Conservation (phyloP, 2,797 vertebrate genomes). For the Oceanodroma leucorhoa region DNA sequence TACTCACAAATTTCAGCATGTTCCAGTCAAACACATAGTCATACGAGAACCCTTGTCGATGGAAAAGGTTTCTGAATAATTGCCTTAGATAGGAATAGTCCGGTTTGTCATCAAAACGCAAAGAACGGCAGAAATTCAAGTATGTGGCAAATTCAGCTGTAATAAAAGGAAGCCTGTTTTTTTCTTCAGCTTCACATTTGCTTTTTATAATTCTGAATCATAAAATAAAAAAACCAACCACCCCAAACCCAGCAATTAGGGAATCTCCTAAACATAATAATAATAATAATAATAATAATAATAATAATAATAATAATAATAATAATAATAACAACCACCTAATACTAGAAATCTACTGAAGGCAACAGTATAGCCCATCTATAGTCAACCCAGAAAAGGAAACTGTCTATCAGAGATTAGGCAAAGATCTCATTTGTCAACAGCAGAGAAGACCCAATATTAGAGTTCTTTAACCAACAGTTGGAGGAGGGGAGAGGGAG, state of each 20-base stretch:
- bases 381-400: not conserved
- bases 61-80: constrained; percentile 94
- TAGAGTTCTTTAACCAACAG: not conserved
- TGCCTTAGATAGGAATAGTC: constrained; percentile 95
- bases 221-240: not conserved
- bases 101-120: constrained; percentile 95
- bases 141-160: constrained; percentile 95
- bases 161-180: constrained; percentile 7
- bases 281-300: not conserved
- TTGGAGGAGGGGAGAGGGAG: accelerated
- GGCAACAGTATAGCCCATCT: not conserved
- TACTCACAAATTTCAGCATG: constrained; percentile 97
- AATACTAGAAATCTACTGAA: not conserved
- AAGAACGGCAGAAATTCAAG: constrained; percentile 93
- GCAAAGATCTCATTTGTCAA: not conserved
- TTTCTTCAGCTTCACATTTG: not conserved
- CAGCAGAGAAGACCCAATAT: not conserved
- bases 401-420: not conserved
- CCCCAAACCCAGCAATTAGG: not conserved
- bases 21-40: constrained; percentile 98
- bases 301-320: too few species aligned
- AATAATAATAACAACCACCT: too few species aligned
- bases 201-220: not conserved
- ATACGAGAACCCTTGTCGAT: constrained; percentile 94
- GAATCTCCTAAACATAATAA: not conserved